phyloP scores from a whole-genome alignment of 2,113 vertebrate species.

The Isurus oxyrinchus region DNA sequence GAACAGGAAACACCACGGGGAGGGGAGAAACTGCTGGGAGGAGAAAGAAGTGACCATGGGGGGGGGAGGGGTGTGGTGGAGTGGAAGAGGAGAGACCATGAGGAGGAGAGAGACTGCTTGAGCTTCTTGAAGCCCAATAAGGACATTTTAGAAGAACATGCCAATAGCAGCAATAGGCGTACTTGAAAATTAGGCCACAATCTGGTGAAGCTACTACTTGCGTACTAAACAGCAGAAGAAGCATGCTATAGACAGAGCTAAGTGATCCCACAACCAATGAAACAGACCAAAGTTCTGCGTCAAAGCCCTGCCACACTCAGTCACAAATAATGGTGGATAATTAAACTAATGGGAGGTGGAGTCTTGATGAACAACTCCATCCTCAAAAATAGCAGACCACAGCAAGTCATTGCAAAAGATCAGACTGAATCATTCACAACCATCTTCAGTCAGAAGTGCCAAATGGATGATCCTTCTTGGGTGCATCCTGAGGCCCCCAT shows the following conservation, averaged over 20 bases:
- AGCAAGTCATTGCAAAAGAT: neutral
- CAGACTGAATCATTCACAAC: neutral
- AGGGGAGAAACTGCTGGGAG: no score
- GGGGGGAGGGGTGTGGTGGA: no score
- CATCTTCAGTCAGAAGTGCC: neutral
- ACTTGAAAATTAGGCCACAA: neutral
- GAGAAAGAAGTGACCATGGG: no score
- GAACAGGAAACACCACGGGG: no score
- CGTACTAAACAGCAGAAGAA: neutral
- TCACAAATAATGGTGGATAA: neutral
- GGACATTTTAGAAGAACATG: neutral
- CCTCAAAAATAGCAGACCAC: neutral
- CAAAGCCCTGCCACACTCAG: neutral
- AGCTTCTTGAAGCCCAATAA: neutral
- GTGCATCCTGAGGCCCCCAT: neutral
- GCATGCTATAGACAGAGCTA: neutral
- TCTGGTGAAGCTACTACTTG: neutral
- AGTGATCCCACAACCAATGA: neutral
- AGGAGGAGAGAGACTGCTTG: neutral
- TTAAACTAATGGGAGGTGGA: neutral
- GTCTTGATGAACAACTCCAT: neutral
- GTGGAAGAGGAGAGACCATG: no score
- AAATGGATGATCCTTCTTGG: neutral
- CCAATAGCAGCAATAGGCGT: neutral
- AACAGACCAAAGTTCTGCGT: no score